Base-by-base conservation (phyloP, 1,140 invertebrate genomes). In the Eriocheir sinensis region DNA sequence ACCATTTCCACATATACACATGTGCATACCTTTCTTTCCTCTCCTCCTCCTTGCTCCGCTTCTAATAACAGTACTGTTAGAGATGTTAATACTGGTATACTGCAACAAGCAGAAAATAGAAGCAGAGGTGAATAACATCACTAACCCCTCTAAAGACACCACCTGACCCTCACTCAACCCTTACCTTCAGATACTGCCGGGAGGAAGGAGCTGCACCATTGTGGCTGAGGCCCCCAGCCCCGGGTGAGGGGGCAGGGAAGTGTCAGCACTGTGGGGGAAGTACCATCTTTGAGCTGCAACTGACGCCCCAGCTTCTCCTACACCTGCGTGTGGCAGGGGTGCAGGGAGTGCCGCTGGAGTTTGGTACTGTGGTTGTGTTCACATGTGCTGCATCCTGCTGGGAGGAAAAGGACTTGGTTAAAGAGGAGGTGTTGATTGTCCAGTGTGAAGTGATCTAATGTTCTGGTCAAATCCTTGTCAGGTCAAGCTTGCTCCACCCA, bases 381-480 rank as follows among this genome's bases (percentile, higher is more conserved):
- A 98, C 98, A 2, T 99, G 98, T 96, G 96, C 97, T n/a, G 97
- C 97, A 96, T 98, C 98, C 96, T 99, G 98, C 96, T 99, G 98
- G 98, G 97, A 97, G 83, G 96, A 97, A 4, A 97, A 97, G 15
- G 98, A 98, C 96, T 97, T 97, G 40, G 97, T 97, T 95, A 97
- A 98, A 93, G 97, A 98, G 95, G 98, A 99, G 97, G 97, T 97
- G 94, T 97, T 98, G 72, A 96, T 98, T 95, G 97, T 99, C 96
- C 98, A 98, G 97, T 97, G 97, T 9, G 98, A 99, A 81, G 93
- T 95, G 30, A 94, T 94, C 32, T 94, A 94, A 41, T 40, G 34
- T 38, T n/a, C 60, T n/a, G n/a, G n/a, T n/a, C n/a, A n/a, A n/a
- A n/a, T n/a, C n/a, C n/a, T n/a, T n/a, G n/a, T n/a, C n/a, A n/a